phyloP scores from a whole-genome alignment of 2,113 vertebrate species.

The Muntiacus muntjak region DNA sequence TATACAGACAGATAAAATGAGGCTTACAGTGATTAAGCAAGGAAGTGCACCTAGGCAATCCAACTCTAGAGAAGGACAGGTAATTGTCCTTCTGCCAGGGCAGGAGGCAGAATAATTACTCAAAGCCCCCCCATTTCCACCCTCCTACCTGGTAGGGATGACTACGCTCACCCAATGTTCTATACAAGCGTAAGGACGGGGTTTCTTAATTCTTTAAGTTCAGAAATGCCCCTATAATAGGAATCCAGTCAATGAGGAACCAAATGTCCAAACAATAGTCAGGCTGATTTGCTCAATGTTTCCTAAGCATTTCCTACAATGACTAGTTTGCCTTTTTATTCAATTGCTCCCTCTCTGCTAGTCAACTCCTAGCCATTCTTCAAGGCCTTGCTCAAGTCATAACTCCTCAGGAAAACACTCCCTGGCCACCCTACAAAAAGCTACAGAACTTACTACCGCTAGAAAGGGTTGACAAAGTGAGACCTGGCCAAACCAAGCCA shows the following conservation, averaged over 20 bases:
- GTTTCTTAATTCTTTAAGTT: neutral
- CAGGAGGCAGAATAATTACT: neutral
- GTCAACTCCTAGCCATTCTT: neutral
- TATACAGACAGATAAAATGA: neutral
- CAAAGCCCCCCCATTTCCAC: neutral
- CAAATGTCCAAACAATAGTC: neutral
- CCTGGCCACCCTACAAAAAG: neutral
- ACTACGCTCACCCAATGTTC: neutral
- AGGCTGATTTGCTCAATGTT: neutral
- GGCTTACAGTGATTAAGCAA: neutral
- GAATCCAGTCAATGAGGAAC: neutral
- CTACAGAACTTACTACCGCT: neutral
- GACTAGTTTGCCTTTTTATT: neutral
- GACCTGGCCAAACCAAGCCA: neutral
- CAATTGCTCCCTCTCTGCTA: neutral
- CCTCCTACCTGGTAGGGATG: neutral
- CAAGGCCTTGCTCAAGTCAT: neutral
- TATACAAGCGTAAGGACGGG: neutral
- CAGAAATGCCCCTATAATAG: neutral
- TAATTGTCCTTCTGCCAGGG: neutral
- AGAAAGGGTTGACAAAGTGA: neutral
- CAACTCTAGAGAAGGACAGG: neutral
- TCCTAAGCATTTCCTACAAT: neutral
- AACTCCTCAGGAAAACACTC: neutral
- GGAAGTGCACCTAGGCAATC: neutral